Percentiles rank a stretch among this genome's conserved stretches.
phyloP scores from a whole-genome alignment of 2,888 invertebrate species.

The Notodonta dromedarius region DNA sequence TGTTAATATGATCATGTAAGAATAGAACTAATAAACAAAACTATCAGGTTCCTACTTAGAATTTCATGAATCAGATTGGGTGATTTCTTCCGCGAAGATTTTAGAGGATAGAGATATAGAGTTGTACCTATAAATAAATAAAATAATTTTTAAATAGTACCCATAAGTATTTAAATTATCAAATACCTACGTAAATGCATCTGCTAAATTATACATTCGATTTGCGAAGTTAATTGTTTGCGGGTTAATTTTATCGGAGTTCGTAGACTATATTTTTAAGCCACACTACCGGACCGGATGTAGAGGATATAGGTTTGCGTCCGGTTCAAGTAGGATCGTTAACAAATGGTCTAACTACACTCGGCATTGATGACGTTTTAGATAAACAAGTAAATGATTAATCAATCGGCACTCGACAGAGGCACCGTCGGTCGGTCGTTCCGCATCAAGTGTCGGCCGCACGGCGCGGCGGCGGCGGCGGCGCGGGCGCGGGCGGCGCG shows the following conservation, averaged over 20 bases:
- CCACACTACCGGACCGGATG: not conserved
- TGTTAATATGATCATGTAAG: no score
- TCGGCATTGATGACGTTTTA: slow-evolving; percentile 2
- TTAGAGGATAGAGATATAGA: no score
- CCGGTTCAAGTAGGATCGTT: not conserved
- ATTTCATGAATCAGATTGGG: not conserved
- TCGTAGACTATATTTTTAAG: no score
- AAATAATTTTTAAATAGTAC: no score
- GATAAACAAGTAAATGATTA: slow-evolving; percentile 26
- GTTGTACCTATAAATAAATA: no score
- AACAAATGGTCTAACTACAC: not conserved
- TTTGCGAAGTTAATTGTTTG: no score
- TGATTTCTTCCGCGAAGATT: no score
- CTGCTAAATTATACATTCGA: no score
- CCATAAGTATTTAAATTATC: no score
- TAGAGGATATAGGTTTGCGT: not conserved
- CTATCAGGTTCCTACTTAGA: not conserved
- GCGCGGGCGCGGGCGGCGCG: slow-evolving; percentile 21
- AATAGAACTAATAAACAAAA: no score
- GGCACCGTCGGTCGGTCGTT: slow-evolving; percentile 8
- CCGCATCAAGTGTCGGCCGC: not conserved
- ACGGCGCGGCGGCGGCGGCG: slow-evolving; percentile 6
- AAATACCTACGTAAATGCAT: no score
- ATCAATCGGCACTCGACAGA: slow-evolving; percentile 33
- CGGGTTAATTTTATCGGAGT: no score